Conservation (phyloP, 2,797 vertebrate genomes). For the Oreonectes daqikongensis region DNA sequence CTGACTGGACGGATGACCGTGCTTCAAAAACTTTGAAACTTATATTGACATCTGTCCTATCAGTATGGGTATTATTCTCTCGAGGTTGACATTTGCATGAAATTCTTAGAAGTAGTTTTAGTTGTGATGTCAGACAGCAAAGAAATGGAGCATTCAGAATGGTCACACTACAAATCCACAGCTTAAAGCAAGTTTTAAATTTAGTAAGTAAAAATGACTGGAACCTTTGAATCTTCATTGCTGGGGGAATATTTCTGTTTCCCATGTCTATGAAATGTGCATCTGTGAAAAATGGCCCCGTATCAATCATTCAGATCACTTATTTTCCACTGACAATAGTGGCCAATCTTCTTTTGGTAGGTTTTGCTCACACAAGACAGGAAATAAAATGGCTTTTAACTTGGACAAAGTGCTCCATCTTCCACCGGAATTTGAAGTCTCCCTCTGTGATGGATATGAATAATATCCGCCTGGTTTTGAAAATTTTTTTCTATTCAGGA, state of each 20-base stretch:
- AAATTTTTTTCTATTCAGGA: background rate
- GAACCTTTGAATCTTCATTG: constrained; percentile 45
- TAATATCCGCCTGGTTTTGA: constrained; percentile 55
- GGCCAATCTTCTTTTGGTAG: constrained; percentile 12
- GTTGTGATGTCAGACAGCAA: background rate
- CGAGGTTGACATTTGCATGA: too few relatives aligned
- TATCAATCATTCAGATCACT: constrained; percentile 30
- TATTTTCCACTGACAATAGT: constrained; percentile 19
- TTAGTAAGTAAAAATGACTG: constrained; percentile 32
- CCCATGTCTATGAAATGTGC: constrained; percentile 3
- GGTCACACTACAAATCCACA: constrained; percentile 40
- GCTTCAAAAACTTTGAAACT: too few relatives aligned
- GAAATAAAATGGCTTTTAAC: constrained; percentile 36
- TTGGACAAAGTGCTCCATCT: constrained; percentile 35
- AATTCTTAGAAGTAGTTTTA: background rate
- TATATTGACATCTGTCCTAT: too few relatives aligned
- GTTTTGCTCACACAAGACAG: constrained; percentile 26
- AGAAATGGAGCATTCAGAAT: constrained; percentile 8
- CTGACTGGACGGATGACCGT: too few relatives aligned
- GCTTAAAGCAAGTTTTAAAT: constrained; percentile 19
- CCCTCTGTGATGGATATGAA: constrained; percentile 43
- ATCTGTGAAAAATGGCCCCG: constrained; percentile 22
- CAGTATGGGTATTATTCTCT: too few relatives aligned
- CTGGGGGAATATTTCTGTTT: constrained; percentile 1
- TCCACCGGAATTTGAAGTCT: constrained; percentile 71